Evolutionary conservation across 2,888 invertebrate species (phyloP), one percentile per base, ranked within the genome.

Genomic region (Drosophila pseudotakahashii): DNA sequence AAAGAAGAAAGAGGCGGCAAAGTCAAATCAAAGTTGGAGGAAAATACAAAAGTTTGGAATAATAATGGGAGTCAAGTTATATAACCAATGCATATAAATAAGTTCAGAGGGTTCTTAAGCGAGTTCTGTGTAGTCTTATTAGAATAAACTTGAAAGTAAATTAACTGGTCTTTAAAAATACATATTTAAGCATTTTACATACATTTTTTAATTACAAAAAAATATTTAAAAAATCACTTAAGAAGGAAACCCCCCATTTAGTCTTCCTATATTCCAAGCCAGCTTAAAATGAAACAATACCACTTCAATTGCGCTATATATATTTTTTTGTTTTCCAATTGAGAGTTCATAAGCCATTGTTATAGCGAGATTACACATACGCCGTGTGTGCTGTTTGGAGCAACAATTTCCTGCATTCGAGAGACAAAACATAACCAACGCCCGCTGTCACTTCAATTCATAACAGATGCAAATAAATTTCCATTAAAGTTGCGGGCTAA

Each of bases 391-490:
- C 13, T 44, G 42, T 37, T 53, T 39, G 54, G 54, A 54, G 75
- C 48, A 30, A 53, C 57, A 53, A 54, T 73, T 67, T 73, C 52
- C 73, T 72, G 66, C 54, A 59, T 54, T 44, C 55, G 48, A 39
- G 44, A 63, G 50, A 51, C 50, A 64, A 45, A 48, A 47, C 52
- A 64, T 30, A 57, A 53, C 23, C 71, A 73, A 87, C 88, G 76
- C 82, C 79, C 72, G 85, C 86, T 79, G 88, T 76, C 82, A 66
- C 77, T 85, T 66, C 82, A 84, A 75, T 77, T 79, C 83, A 88
- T 74, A 88, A 60, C 77, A 88, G 83, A 80, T 88, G 84, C 84
- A 84, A 78, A 84, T 84, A 84, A 84, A 84, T 84, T 83, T 81
- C 81, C 81, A 84, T 84, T 86, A 83, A 80, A 77, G 74, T 73